Conservation (phyloP, 2,888 invertebrate genomes). For the Myopa tessellatipennis region DNA sequence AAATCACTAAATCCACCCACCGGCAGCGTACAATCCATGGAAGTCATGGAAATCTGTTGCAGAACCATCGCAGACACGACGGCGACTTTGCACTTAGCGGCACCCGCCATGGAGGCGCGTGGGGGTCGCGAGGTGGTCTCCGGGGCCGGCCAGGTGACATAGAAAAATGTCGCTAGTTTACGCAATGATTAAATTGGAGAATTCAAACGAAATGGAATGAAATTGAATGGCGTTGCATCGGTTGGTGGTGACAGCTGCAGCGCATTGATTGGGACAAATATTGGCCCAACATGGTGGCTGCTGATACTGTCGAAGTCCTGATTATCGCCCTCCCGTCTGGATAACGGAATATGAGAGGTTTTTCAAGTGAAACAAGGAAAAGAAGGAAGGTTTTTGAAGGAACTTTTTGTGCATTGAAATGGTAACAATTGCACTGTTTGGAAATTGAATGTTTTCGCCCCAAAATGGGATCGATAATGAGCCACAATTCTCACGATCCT, state of each 20-base stretch:
- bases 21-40: no score
- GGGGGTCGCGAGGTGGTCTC: not conserved
- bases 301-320: not conserved
- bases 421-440: no score
- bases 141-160: not conserved
- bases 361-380: not conserved
- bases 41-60: not conserved
- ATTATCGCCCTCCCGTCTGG: not conserved
- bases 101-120: not conserved
- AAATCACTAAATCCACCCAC: no score
- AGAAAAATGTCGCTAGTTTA: constrained; percentile 13
- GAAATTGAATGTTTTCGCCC: no score
- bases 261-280: constrained; percentile 25
- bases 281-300: constrained; percentile 1
- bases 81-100: not conserved
- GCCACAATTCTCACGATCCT: no score
- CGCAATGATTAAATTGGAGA: constrained; percentile 4
- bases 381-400: not conserved
- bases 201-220: constrained; percentile 26
- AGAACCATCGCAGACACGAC: not conserved
- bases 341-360: no score
- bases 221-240: constrained; percentile 18
- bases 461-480: no score
- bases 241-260: constrained; percentile 14
- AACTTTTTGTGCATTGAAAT: no score